Evolutionary conservation across 2,797 vertebrate species (phyloP), one percentile per base, ranked within the genome.

Genomic region (Rhinogobio ventralis): DNA sequence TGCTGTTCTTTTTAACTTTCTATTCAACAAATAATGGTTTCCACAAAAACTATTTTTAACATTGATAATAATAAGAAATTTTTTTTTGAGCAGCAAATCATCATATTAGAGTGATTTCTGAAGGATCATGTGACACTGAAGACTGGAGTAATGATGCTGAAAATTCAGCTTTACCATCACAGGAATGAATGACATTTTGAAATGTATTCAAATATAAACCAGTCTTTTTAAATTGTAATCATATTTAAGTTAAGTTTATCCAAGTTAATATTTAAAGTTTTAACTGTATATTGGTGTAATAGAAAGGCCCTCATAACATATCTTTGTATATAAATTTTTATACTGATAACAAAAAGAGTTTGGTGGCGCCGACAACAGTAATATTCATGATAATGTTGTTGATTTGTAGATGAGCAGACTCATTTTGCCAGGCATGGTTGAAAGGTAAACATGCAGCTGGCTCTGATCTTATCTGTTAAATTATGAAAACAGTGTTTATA

Each of bases 361-460:
- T 23, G 9, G 19, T 36, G 6, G 20, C 1, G 17, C 20, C 10
- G 6, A 45, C 79, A 75, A 33, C 57, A 53, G 28, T 67, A 30
- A 60, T 69, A n/a, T 28, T 25, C 1, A 23, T 60, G 9, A 78
- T 80, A 7, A 75, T 85, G 53, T 86, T 49, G 13, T 86, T 45
- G 13, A 83, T 76, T 82, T 85, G 75, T 90, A 96, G 95, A 96
- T 96, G 95, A 95, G 94, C 25, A 91, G 92, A 78, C 83, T 96
- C 25, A 85, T 96, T 91, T 94, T 96, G 78, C 96, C 96, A 36
- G 88, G 79, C 23, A 96, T 97, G 96, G 83, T 95, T 66, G 39
- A 94, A 91, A 96, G 96, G 96, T 96, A 94, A 36, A 23, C 39
- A 30, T 62, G 14, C 19, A 66, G 28, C 19, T 5, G 9, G n/a